Percentiles rank a stretch among this genome's conserved stretches.
phyloP scores from a whole-genome alignment of 2,888 invertebrate genomes.

The Meloe dianella region DNA sequence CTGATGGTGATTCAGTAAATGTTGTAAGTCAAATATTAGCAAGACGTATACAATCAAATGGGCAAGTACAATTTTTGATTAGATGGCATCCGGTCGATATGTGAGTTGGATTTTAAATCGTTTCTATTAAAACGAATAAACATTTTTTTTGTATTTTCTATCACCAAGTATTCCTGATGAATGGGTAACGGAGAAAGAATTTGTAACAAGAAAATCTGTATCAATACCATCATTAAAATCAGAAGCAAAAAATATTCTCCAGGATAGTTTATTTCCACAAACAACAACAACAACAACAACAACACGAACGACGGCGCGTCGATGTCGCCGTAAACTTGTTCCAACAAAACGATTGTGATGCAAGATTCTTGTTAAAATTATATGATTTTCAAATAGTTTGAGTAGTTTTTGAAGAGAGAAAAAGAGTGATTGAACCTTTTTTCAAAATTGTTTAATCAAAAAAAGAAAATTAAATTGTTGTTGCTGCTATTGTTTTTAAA shows the following conservation, averaged over 20 bases:
- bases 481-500: constrained; percentile 18
- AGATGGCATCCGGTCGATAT: constrained; percentile 85
- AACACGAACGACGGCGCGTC: constrained; percentile 29
- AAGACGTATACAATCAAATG: constrained; percentile 68
- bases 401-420: background rate
- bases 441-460: background rate
- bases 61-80: constrained; percentile 71
- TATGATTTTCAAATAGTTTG: constrained; percentile 39
- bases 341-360: constrained; percentile 50
- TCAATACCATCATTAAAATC: constrained; percentile 63
- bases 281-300: constrained; percentile 29
- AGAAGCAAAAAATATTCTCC: constrained; percentile 62
- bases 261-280: constrained; percentile 61
- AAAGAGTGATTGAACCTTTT: background rate
- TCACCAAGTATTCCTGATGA: constrained; percentile 86
- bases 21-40: constrained; percentile 75
- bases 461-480: background rate
- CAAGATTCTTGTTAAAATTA: constrained; percentile 43
- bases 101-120: constrained; percentile 64
- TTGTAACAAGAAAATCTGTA: constrained; percentile 68
- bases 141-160: constrained; percentile 49
- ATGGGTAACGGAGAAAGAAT: constrained; percentile 80
- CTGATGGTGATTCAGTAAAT: constrained; percentile 69
- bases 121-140: background rate
- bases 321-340: constrained; percentile 55